Evolutionary conservation across 2,113 vertebrate genomes (phyloP).

Genomic region (Hiodon alosoides): DNA sequence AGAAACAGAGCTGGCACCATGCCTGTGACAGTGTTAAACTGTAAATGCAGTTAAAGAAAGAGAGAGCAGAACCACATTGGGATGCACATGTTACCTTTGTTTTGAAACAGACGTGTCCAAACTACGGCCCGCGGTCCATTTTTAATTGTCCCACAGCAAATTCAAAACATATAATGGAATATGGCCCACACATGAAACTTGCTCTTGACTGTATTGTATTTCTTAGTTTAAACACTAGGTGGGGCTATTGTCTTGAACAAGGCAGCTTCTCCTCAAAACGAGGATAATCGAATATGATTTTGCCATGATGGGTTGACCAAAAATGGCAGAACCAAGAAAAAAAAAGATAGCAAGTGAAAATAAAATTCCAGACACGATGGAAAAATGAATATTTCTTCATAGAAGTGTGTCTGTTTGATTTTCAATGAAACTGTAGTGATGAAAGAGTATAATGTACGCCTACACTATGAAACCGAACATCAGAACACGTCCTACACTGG

Average conservation of each 20-base stretch:
- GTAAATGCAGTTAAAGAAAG: not conserved
- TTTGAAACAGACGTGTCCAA: no score
- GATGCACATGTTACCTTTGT: no score
- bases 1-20: slow-evolving; percentile 89
- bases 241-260: no score
- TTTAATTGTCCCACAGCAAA: no score
- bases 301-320: not conserved
- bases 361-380: not conserved
- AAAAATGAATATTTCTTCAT: slow-evolving; percentile 27
- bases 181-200: no score
- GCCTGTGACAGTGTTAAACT: slow-evolving; percentile 56
- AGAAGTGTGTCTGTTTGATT: slow-evolving; percentile 27
- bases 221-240: not conserved
- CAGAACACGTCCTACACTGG: slow-evolving; percentile 17
- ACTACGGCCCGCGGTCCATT: no score
- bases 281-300: no score
- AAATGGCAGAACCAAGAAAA: slow-evolving; percentile 22
- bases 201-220: not conserved
- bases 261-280: not conserved
- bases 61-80: not conserved
- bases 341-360: slow-evolving; percentile 21
- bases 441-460: no score
- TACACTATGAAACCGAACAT: slow-evolving; percentile 21
- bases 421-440: no score
- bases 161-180: no score